phyloP scores from a whole-genome alignment of 2,113 vertebrate species.

The Todiramphus saurophagus region DNA sequence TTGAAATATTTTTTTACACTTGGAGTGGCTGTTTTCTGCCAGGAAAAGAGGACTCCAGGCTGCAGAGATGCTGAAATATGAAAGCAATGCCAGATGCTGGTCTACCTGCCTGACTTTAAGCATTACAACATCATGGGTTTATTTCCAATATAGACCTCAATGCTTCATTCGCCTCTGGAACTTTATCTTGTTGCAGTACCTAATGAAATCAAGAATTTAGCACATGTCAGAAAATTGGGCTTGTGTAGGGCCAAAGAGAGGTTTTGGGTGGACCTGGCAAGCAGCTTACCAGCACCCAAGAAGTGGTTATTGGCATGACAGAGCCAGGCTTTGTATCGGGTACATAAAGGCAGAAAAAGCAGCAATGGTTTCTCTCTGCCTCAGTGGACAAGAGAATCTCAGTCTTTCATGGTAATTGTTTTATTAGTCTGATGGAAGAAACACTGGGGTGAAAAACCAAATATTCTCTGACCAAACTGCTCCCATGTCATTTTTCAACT shows the following conservation, averaged over 20 bases:
- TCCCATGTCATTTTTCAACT: constrained; percentile 30
- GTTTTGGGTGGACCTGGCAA: not conserved
- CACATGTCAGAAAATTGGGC: not conserved
- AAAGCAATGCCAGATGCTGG: not conserved
- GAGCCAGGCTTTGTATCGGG: not conserved
- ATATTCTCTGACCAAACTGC: constrained; percentile 26
- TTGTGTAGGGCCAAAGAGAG: not conserved
- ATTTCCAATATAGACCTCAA: not conserved
- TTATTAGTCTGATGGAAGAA: constrained; percentile 48
- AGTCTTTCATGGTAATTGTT: constrained; percentile 16
- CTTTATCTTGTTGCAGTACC: not conserved
- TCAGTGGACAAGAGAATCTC: not conserved
- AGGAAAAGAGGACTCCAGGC: not conserved
- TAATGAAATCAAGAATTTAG: not conserved
- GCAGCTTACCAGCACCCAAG: not conserved
- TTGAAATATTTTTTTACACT: not conserved
- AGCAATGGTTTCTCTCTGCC: not conserved
- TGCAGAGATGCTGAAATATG: not conserved
- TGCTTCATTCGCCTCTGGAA: not conserved
- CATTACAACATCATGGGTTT: not conserved
- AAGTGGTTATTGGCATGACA: not conserved
- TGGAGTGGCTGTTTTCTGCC: not conserved
- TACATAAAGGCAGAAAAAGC: not conserved
- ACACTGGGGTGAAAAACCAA: constrained; percentile 38
- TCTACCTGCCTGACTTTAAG: not conserved